phyloP scores from a whole-genome alignment of 2,888 invertebrate genomes.

The Dexiosoma caninum region DNA sequence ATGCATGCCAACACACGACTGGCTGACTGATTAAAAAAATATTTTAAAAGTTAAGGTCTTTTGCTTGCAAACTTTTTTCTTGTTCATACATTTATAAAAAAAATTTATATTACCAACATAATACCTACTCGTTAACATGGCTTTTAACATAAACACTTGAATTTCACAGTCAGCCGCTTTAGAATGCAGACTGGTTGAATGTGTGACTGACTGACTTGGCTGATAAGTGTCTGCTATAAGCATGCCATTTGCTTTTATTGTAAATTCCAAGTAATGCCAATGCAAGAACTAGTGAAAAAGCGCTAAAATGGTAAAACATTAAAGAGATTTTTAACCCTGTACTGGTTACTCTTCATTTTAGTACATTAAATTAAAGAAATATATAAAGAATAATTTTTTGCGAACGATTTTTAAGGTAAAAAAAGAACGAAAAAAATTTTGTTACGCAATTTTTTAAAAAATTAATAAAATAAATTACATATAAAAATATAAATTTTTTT shows the following conservation, averaged over 20 bases:
- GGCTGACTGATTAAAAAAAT: slow-evolving; percentile 61
- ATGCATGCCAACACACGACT: slow-evolving; percentile 61
- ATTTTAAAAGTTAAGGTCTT: slow-evolving; percentile 63
- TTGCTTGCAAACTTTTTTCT: slow-evolving; percentile 34
- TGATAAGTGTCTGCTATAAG: slow-evolving; percentile 53
- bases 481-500: too few species aligned
- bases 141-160: slow-evolving; percentile 39
- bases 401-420: too few species aligned
- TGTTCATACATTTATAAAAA: background rate
- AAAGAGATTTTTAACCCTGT: too few species aligned
- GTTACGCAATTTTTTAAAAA: too few species aligned
- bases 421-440: too few species aligned
- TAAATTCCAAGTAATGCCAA: background rate
- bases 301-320: too few species aligned
- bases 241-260: background rate
- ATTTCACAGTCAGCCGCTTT: slow-evolving; percentile 22
- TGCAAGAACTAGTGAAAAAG: background rate
- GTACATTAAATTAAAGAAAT: too few species aligned
- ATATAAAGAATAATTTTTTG: too few species aligned
- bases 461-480: too few species aligned
- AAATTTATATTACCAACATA: background rate
- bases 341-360: too few species aligned
- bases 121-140: slow-evolving; percentile 32
- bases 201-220: slow-evolving; percentile 51
- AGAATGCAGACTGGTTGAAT: slow-evolving; percentile 35